These are phyloP conservation scores for Apeira syringaria DNA, from an alignment of 2,888 invertebrate species.

Conservation along the genomic window DNA sequence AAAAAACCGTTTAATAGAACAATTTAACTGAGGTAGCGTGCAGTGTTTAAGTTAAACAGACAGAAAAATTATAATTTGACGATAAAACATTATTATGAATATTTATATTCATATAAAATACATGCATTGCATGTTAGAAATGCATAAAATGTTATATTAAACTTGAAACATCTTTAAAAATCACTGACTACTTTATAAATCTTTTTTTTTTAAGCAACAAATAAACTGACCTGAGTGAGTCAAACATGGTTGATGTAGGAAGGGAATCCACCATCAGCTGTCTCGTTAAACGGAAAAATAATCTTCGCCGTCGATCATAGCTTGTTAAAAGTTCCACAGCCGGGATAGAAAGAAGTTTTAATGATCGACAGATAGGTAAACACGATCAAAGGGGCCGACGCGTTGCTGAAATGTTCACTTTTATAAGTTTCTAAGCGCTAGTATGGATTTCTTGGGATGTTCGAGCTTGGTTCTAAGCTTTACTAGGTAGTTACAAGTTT, in stretches of 20 bases:
- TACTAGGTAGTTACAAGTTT: neutral
- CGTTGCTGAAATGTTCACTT: slow-evolving; percentile 27
- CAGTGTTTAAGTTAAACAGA: too few relatives aligned
- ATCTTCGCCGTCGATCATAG: slow-evolving; percentile 46
- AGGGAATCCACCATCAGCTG: slow-evolving; percentile 22
- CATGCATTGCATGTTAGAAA: too few relatives aligned
- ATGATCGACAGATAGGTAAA: slow-evolving; percentile 45
- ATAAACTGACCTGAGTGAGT: neutral
- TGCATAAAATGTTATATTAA: too few relatives aligned
- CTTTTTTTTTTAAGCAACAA: neutral
- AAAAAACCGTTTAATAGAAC: too few relatives aligned
- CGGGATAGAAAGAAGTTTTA: slow-evolving; percentile 54
- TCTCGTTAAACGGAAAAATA: slow-evolving; percentile 33
- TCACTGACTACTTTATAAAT: too few relatives aligned
- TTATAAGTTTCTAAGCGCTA: slow-evolving; percentile 13
- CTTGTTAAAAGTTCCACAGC: slow-evolving; percentile 56
- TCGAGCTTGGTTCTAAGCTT: neutral
- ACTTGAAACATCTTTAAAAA: too few relatives aligned
- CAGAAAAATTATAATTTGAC: too few relatives aligned
- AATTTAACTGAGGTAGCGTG: too few relatives aligned
- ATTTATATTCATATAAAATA: too few relatives aligned
- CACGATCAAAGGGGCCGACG: slow-evolving; percentile 38
- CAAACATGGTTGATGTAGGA: slow-evolving; percentile 1
- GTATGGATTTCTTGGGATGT: neutral
- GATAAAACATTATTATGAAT: too few relatives aligned